Evolutionary conservation across 2,113 vertebrate species (phyloP).

Genomic region (Amphiprion percula): DNA sequence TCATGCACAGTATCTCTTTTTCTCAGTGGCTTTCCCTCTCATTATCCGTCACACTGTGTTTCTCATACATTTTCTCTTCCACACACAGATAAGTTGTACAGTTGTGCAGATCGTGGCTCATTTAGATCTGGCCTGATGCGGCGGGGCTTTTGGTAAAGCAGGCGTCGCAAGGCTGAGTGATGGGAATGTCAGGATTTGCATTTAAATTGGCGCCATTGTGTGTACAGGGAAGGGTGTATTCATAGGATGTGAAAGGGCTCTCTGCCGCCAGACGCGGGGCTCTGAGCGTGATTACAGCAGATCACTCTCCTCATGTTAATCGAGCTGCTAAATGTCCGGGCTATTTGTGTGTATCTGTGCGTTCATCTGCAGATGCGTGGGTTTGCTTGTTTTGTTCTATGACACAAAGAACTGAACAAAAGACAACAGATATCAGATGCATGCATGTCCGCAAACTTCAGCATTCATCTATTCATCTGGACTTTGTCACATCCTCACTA

Average conservation of each 20-base stretch:
- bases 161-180: slow-evolving; percentile 64
- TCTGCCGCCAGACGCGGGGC: slow-evolving; percentile 55
- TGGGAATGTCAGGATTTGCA: slow-evolving; percentile 87
- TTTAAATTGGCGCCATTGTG: slow-evolving; percentile 84
- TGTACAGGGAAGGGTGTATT: slow-evolving; percentile 66
- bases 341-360: slow-evolving; percentile 42
- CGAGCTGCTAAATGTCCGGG: slow-evolving; percentile 58
- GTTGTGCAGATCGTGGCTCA: slow-evolving; percentile 63
- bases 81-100: slow-evolving; percentile 66
- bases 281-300: slow-evolving; percentile 66
- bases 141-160: slow-evolving; percentile 50
- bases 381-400: slow-evolving; percentile 32
- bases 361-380: neutral
- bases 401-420: slow-evolving; percentile 23
- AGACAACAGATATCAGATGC: slow-evolving; percentile 24
- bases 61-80: slow-evolving; percentile 14
- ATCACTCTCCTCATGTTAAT: slow-evolving; percentile 68
- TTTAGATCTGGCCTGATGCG: slow-evolving; percentile 69
- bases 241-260: slow-evolving; percentile 65
- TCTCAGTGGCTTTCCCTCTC: slow-evolving; percentile 31
- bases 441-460: slow-evolving; percentile 22
- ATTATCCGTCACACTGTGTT: slow-evolving; percentile 36
- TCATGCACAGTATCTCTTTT: neutral
- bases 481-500: slow-evolving; percentile 33
- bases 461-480: slow-evolving; percentile 24